phyloP scores from a whole-genome alignment of 2,888 invertebrate genomes.

The Carterocephalus palaemon region DNA sequence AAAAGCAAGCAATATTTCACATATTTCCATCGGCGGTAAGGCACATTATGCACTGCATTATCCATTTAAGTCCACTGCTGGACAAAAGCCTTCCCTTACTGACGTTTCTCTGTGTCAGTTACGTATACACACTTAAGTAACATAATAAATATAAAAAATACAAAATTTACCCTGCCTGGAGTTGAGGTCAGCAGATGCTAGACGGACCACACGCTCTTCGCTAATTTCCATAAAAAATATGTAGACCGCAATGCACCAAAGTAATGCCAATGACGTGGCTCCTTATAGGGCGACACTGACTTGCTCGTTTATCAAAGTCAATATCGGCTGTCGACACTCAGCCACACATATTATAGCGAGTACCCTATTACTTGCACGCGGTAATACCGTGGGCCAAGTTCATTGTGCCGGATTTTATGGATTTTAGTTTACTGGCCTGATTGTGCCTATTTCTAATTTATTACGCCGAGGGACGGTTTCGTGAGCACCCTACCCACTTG shows the following conservation, averaged over 20 bases:
- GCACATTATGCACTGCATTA: too few relatives aligned
- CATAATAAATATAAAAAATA: too few relatives aligned
- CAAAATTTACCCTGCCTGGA: too few relatives aligned
- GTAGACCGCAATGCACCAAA: slow-evolving; percentile 73
- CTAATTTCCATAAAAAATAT: slow-evolving; percentile 26
- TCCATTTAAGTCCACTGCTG: too few relatives aligned
- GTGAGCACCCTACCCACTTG: slow-evolving; percentile 1
- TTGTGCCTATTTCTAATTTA: slow-evolving; percentile 34
- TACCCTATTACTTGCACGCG: slow-evolving; percentile 55
- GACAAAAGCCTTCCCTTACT: too few relatives aligned
- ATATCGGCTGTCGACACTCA: slow-evolving; percentile 70
- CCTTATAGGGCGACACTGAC: slow-evolving; percentile 69
- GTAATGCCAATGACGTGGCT: slow-evolving; percentile 72
- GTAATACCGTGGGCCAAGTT: slow-evolving; percentile 35
- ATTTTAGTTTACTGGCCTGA: slow-evolving; percentile 33
- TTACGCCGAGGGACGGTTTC: slow-evolving; percentile 27
- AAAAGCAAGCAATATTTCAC: too few relatives aligned
- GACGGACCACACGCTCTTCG: not conserved
- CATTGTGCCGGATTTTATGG: slow-evolving; percentile 32
- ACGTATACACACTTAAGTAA: too few relatives aligned
- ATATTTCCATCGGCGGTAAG: too few relatives aligned
- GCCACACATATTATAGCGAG: slow-evolving; percentile 54
- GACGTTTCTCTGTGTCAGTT: too few relatives aligned
- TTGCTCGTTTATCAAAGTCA: slow-evolving; percentile 76
- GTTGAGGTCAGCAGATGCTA: too few relatives aligned